Percentiles rank a stretch among this genome's conserved stretches.
Conservation (phyloP, 2,888 invertebrate species). For the Steromphala cineraria region DNA sequence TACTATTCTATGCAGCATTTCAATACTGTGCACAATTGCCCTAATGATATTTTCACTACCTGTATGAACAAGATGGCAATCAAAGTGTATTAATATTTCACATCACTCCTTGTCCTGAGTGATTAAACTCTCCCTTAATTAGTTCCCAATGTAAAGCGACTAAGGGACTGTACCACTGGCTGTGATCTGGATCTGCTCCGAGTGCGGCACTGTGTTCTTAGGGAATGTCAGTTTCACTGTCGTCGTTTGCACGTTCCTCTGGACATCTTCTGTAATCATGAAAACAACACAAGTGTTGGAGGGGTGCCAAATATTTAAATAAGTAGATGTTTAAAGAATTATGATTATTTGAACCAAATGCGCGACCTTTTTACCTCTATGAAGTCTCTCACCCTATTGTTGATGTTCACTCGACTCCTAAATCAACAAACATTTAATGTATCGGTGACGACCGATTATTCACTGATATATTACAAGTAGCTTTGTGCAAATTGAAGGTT, state of each 20-base stretch:
- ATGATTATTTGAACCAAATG: background rate
- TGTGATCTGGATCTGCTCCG: background rate
- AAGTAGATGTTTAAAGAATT: background rate
- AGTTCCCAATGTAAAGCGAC: background rate
- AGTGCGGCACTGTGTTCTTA: background rate
- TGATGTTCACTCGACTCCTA: background rate
- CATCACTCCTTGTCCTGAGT: background rate
- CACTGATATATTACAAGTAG: no score
- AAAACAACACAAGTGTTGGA: no score
- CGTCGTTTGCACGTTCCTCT: background rate
- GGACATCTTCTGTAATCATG: background rate
- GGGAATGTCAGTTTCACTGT: background rate
- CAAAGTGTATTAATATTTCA: background rate
- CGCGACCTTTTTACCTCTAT: background rate
- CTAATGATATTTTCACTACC: no score
- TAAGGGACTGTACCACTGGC: background rate
- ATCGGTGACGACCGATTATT: no score
- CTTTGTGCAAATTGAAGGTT: background rate
- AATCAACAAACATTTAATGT: background rate
- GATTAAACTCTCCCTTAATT: background rate
- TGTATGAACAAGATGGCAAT: no score
- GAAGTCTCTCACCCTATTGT: background rate
- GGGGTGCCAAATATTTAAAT: no score
- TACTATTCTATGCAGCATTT: no score
- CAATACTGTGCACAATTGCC: no score